Evolutionary conservation across 2,113 vertebrate genomes (phyloP).

Genomic region (Myotis davidii): DNA sequence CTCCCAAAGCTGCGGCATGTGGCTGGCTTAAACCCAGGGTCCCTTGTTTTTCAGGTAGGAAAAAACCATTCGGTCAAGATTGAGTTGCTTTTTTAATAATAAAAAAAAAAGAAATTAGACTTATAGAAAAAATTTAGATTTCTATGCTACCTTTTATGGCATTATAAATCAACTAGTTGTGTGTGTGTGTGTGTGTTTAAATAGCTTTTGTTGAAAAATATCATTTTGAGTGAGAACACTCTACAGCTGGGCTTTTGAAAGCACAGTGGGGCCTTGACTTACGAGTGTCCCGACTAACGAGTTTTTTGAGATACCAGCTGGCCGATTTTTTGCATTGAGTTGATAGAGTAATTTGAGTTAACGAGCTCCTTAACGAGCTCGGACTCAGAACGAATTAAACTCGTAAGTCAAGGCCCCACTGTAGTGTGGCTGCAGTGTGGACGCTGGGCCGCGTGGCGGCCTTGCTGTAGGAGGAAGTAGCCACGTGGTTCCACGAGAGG

Average conservation of each 20-base stretch:
- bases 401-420: no score
- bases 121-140: background rate
- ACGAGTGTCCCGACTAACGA: no score
- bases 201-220: background rate
- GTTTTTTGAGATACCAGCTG: no score
- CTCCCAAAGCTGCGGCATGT: background rate
- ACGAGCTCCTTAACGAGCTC: no score
- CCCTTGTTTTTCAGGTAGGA: background rate
- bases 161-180: background rate
- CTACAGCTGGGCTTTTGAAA: background rate
- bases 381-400: no score
- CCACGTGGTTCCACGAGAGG: background rate
- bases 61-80: background rate
- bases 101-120: background rate
- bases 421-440: background rate
- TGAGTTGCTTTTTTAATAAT: background rate
- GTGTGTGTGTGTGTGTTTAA: no score
- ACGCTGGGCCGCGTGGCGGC: fast-evolving
- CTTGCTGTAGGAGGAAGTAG: background rate
- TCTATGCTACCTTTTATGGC: background rate
- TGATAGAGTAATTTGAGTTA: no score
- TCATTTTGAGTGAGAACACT: background rate
- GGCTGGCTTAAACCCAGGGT: background rate
- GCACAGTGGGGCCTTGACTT: no score
- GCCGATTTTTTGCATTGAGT: no score